A percentile compares a stretch with the other conserved stretches of the same genome.
phyloP scores from a whole-genome alignment of 2,888 invertebrate genomes.

The Frankliniella intonsa region DNA sequence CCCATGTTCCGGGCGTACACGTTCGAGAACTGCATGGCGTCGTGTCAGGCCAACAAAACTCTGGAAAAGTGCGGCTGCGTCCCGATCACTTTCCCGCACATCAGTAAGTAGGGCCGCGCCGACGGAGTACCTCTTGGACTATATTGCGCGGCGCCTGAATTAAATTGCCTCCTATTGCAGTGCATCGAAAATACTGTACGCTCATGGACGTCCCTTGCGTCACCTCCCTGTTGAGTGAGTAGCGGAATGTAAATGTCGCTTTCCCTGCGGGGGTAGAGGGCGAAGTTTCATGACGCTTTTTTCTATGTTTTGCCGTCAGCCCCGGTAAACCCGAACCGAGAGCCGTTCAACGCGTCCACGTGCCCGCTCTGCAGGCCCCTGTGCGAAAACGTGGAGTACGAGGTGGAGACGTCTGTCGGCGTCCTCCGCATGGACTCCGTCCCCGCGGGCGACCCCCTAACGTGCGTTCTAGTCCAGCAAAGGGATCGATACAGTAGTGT shows the following conservation, averaged over 20 bases:
- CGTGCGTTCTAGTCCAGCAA: background rate
- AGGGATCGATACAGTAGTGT: too few species aligned
- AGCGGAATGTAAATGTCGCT: too few species aligned
- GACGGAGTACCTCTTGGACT: background rate
- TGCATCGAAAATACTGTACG: background rate
- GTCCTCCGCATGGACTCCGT: background rate
- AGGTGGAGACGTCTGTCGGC: constrained; percentile 1
- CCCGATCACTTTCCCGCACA: constrained; percentile 54
- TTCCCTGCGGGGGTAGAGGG: too few species aligned
- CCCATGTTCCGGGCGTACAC: constrained; percentile 52
- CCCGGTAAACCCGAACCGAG: background rate
- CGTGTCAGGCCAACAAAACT: constrained; percentile 52
- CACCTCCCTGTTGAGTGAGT: background rate
- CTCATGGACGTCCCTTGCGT: background rate
- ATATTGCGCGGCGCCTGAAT: background rate
- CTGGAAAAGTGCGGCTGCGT: constrained; percentile 55
- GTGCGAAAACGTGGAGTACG: background rate
- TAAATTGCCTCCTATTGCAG: background rate
- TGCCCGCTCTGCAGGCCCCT: constrained; percentile 1
- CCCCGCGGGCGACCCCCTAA: background rate
- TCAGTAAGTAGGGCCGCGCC: constrained; percentile 42
- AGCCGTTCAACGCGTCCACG: background rate
- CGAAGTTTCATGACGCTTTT: too few species aligned
- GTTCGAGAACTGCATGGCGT: constrained; percentile 61
- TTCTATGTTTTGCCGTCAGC: too few species aligned